Evolutionary conservation across 1,140 invertebrate species (phyloP).

Genomic region (roundworm (Caenorhabditis elegans)): DNA sequence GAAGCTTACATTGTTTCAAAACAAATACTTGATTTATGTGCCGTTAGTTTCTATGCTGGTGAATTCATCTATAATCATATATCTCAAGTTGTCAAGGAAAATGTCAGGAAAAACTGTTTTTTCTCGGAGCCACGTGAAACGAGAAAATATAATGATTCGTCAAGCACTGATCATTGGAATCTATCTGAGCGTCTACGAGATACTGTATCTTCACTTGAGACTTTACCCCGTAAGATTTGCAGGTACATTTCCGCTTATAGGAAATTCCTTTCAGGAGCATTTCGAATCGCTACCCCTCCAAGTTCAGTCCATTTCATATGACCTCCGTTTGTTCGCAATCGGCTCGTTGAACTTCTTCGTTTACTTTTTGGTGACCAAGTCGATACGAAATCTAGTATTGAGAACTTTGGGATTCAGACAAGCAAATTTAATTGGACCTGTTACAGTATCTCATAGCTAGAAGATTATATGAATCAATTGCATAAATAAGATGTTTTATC

Average conservation of each 20-base stretch:
- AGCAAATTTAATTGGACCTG: background rate
- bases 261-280: background rate
- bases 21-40: background rate
- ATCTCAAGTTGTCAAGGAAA: background rate
- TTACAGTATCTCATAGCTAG: too few relatives aligned
- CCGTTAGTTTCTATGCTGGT: background rate
- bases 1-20: background rate
- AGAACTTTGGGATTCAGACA: background rate
- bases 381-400: background rate
- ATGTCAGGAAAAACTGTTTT: too few relatives aligned
- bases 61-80: background rate
- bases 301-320: background rate
- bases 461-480: too few relatives aligned
- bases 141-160: background rate
- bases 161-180: background rate
- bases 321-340: background rate
- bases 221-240: background rate
- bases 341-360: background rate
- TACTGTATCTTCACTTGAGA: background rate
- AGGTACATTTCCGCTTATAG: too few relatives aligned
- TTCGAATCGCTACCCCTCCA: background rate
- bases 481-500: too few relatives aligned
- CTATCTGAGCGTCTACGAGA: background rate
- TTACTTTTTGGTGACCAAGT: background rate
- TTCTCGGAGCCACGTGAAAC: background rate